Conservation (phyloP, 2,888 invertebrate genomes). For the Oxyscelio sp. region DNA sequence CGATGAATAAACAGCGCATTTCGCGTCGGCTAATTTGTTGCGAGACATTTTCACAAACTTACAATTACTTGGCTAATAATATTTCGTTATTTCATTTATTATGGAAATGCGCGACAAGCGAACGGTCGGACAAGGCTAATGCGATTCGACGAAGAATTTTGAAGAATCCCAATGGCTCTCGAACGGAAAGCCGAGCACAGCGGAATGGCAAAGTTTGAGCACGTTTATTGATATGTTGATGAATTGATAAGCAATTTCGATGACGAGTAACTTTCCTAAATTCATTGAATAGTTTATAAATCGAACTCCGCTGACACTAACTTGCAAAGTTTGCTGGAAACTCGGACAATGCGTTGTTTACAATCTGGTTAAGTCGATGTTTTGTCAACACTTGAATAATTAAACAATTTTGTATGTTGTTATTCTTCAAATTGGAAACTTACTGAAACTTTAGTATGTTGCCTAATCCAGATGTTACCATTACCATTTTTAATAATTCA, state of each 20-base stretch:
- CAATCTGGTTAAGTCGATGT: too few species aligned
- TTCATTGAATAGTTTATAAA: slow-evolving; percentile 86
- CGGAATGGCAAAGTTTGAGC: not conserved
- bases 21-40: slow-evolving; percentile 29
- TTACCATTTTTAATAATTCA: too few species aligned
- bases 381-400: too few species aligned
- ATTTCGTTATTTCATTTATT: slow-evolving; percentile 5
- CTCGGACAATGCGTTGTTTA: slow-evolving; percentile 38
- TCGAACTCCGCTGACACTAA: slow-evolving; percentile 72
- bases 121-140: not conserved
- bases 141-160: too few species aligned
- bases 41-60: slow-evolving; percentile 5
- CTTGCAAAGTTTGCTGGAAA: slow-evolving; percentile 43
- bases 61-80: slow-evolving; percentile 1
- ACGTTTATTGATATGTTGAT: not conserved
- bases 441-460: too few species aligned
- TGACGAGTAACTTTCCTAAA: slow-evolving; percentile 82
- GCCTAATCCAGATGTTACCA: too few species aligned
- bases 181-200: not conserved
- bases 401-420: too few species aligned
- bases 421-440: too few species aligned
- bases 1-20: slow-evolving; percentile 22
- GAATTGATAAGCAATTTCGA: slow-evolving; percentile 46
- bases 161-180: not conserved
- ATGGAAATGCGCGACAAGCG: not conserved